A percentile compares a stretch with the other conserved stretches of the same genome.
Conservation (phyloP, 2,797 vertebrate genomes). For the Gallinago solitaria region DNA sequence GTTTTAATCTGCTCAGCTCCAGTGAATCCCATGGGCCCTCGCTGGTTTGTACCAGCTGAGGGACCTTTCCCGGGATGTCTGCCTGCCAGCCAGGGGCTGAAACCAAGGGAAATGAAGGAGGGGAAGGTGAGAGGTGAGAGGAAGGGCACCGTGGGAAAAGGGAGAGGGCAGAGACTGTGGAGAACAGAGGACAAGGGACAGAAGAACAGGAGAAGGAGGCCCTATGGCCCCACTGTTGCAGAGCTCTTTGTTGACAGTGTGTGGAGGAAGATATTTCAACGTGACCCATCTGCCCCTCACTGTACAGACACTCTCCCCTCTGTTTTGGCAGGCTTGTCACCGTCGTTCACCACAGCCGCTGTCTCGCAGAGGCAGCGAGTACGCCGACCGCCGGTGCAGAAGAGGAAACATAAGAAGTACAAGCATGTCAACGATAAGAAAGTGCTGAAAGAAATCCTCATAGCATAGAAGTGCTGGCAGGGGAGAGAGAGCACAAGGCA, state of each 20-base stretch:
- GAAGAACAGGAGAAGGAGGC: background rate
- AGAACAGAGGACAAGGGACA: background rate
- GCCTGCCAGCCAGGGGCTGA: background rate
- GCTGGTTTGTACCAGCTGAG: background rate
- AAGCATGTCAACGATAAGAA: slow-evolving; percentile 80
- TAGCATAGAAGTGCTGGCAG: slow-evolving; percentile 74
- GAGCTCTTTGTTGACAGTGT: background rate
- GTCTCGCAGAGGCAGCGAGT: slow-evolving; percentile 69
- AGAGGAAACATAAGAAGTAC: slow-evolving; percentile 84
- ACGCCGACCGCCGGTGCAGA: slow-evolving; percentile 72
- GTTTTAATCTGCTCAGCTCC: background rate
- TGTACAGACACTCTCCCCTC: slow-evolving; percentile 10
- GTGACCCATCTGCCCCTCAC: background rate
- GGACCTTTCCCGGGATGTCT: background rate
- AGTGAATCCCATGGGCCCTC: background rate
- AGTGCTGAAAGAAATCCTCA: slow-evolving; percentile 79
- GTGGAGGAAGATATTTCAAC: background rate
- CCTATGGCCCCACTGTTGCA: background rate
- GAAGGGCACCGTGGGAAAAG: slow-evolving; percentile 5
- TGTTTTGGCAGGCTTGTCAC: slow-evolving; percentile 59
- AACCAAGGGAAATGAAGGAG: background rate
- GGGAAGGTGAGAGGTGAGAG: slow-evolving; percentile 7
- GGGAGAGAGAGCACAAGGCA: slow-evolving; percentile 70
- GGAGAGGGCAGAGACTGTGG: background rate
- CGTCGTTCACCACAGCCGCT: slow-evolving; percentile 34